A percentile compares a stretch with the other conserved stretches of the same genome.
These are phyloP conservation scores for Stigmatopora nigra DNA, from an alignment of 2,113 vertebrate species.

Conservation along the genomic window DNA sequence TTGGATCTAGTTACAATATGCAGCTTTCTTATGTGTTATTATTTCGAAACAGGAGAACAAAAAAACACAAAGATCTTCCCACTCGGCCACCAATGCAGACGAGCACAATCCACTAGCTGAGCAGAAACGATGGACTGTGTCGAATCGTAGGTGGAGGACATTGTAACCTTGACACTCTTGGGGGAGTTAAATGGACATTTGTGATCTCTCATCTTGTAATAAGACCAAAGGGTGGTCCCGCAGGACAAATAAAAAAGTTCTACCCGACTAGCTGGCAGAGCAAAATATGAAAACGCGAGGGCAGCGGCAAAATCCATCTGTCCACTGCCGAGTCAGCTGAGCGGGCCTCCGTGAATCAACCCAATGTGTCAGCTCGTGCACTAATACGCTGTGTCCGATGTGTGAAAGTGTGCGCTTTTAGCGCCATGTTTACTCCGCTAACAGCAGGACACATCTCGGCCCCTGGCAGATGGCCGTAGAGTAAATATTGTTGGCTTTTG, in stretches of 20 bases:
- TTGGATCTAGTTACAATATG: too few relatives aligned
- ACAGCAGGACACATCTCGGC: slow-evolving; percentile 1
- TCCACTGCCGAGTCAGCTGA: background rate
- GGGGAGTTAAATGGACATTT: background rate
- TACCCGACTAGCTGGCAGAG: background rate
- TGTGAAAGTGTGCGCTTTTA: background rate
- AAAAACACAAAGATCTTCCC: too few relatives aligned
- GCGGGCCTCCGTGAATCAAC: background rate
- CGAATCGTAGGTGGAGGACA: too few relatives aligned
- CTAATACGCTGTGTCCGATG: background rate
- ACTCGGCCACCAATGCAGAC: too few relatives aligned
- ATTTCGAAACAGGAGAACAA: too few relatives aligned
- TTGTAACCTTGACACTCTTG: background rate
- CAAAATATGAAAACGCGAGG: background rate
- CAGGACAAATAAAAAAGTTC: background rate
- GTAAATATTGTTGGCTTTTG: background rate
- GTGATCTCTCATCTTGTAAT: background rate
- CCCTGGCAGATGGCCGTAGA: background rate
- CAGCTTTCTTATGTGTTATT: too few relatives aligned
- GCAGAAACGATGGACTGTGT: too few relatives aligned
- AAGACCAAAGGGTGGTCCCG: background rate
- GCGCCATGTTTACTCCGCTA: background rate
- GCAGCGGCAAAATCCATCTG: background rate
- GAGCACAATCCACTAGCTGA: too few relatives aligned
- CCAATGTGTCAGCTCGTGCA: background rate